Percentiles rank a stretch among this genome's conserved stretches.
Evolutionary conservation across 1,140 invertebrate genomes (phyloP).

Genomic region (Oncopodura yosiiana): DNA sequence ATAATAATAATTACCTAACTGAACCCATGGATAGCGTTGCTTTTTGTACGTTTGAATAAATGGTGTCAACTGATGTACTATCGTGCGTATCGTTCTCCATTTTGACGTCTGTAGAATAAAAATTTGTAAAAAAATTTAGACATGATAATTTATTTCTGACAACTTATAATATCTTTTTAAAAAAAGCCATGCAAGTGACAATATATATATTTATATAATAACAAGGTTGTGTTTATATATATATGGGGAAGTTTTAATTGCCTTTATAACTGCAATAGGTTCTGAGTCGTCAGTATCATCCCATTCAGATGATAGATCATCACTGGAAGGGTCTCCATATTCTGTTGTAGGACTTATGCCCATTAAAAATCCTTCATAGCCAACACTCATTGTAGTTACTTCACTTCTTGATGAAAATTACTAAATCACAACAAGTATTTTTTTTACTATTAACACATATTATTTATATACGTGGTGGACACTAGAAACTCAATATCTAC

Average conservation of each 20-base stretch:
- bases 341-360: conserved; percentile 43
- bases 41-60: conserved; percentile 96
- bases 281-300: conserved; percentile 59
- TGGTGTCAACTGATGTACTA: conserved; percentile 81
- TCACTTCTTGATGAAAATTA: neutral
- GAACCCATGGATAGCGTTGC: conserved; percentile 90
- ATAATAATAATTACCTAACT: no score
- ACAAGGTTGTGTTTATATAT: neutral
- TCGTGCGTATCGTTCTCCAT: conserved; percentile 84
- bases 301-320: conserved; percentile 81
- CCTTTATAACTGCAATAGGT: conserved; percentile 21
- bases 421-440: neutral
- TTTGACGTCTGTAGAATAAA: conserved; percentile 67
- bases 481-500: no score
- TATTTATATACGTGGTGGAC: no score
- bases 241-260: conserved; percentile 14
- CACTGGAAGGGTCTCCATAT: conserved; percentile 71
- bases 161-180: neutral
- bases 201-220: neutral
- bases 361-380: conserved; percentile 29
- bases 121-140: conserved; percentile 3
- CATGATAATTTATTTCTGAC: neutral
- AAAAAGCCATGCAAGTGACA: conserved; percentile 6
- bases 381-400: conserved; percentile 20
- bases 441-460: no score